Percentiles rank a stretch among this genome's conserved stretches.
These are phyloP conservation scores for Andinoacara biseriatus DNA, from an alignment of 2,113 vertebrate genomes.

Conservation along the genomic window DNA sequence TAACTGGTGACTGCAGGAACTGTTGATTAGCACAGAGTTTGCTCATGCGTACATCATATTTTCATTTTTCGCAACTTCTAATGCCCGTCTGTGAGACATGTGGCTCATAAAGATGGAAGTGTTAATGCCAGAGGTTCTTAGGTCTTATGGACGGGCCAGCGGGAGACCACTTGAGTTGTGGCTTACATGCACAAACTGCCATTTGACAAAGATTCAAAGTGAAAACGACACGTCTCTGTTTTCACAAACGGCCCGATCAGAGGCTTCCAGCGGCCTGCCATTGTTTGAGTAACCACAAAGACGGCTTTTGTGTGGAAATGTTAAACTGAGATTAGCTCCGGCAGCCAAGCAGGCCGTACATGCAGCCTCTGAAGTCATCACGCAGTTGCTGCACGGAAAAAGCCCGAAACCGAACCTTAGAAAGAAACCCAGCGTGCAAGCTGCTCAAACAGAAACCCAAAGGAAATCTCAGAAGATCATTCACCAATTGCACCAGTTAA, in stretches of 20 bases:
- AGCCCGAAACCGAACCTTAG: conserved; percentile 42
- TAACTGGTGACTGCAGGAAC: background rate
- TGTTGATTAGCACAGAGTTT: background rate
- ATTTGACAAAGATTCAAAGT: conserved; percentile 28
- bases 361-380: conserved; percentile 46
- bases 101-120: background rate
- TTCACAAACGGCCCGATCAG: conserved; percentile 43
- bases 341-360: conserved; percentile 42
- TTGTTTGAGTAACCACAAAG: conserved; percentile 65
- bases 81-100: background rate
- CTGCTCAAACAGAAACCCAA: conserved; percentile 34
- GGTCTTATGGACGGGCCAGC: background rate
- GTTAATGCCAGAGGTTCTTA: conserved; percentile 16
- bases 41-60: conserved; percentile 25
- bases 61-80: background rate
- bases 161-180: conserved; percentile 40
- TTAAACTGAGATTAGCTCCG: conserved; percentile 76
- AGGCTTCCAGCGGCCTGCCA: conserved; percentile 49
- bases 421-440: conserved; percentile 25
- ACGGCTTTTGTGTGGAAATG: conserved; percentile 73
- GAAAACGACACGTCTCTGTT: conserved; percentile 48
- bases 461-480: conserved; percentile 65
- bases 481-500: conserved; percentile 53
- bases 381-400: conserved; percentile 47
- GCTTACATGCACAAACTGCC: conserved; percentile 60